phyloP scores from a whole-genome alignment of 2,888 invertebrate genomes.

The Rhagium mordax region DNA sequence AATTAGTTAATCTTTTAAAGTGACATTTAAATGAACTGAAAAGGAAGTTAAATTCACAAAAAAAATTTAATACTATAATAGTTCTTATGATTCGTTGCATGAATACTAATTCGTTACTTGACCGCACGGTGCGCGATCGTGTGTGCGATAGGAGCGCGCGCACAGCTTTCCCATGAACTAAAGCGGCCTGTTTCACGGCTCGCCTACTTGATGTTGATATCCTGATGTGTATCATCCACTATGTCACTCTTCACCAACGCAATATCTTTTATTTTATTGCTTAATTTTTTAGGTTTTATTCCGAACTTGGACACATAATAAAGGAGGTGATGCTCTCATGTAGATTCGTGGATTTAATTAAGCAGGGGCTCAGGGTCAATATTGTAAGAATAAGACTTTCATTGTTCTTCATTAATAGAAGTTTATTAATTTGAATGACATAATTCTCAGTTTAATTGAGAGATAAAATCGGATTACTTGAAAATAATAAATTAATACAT shows the following conservation, averaged over 20 bases:
- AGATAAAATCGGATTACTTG: no score
- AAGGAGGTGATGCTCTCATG: neutral
- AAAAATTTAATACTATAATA: conserved; percentile 38
- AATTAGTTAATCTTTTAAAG: neutral
- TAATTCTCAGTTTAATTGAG: no score
- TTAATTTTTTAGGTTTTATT: conserved; percentile 36
- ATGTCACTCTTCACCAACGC: conserved; percentile 55
- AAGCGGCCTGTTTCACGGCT: conserved; percentile 64
- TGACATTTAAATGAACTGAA: conserved; percentile 17
- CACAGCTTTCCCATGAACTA: conserved; percentile 64
- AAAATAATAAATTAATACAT: no score
- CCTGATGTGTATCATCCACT: conserved; percentile 61
- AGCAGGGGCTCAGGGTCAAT: neutral
- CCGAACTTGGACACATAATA: conserved; percentile 16
- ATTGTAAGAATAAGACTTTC: no score
- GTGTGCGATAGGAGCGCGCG: conserved; percentile 62
- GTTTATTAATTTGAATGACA: no score
- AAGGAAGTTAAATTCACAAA: conserved; percentile 21
- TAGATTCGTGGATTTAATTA: neutral
- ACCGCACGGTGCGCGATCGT: conserved; percentile 62
- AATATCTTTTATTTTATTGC: conserved; percentile 54
- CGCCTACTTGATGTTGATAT: conserved; percentile 61
- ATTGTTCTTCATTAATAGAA: no score
- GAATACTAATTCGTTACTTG: conserved; percentile 66
- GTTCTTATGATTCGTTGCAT: conserved; percentile 59